A percentile compares a stretch with the other conserved stretches of the same genome.
These are phyloP conservation scores for Rhodophaea formosa DNA, from an alignment of 2,888 invertebrate genomes.

Conservation along the genomic window DNA sequence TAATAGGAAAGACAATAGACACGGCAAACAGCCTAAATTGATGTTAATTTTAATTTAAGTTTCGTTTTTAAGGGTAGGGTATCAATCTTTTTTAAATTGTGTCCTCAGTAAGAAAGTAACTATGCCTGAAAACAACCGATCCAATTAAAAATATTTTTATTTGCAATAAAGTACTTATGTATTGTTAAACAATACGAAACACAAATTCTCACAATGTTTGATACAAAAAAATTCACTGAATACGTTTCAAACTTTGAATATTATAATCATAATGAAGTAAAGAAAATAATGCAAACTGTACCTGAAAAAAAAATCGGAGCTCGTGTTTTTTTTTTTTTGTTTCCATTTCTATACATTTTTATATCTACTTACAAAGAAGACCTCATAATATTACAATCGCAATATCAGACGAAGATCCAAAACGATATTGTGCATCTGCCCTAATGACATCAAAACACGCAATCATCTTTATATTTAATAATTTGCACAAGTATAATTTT, in stretches of 20 bases:
- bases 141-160: too few relatives aligned
- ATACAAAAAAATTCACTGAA: too few relatives aligned
- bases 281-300: too few relatives aligned
- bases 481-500: background rate
- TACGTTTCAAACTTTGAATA: background rate
- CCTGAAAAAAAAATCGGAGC: too few relatives aligned
- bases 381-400: background rate
- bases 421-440: slow-evolving; percentile 10
- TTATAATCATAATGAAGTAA: background rate
- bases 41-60: slow-evolving; percentile 1
- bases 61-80: background rate
- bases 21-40: background rate
- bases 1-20: slow-evolving; percentile 20
- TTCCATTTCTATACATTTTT: background rate
- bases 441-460: slow-evolving; percentile 4
- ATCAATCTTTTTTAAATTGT: background rate
- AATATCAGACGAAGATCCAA: slow-evolving; percentile 4
- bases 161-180: too few relatives aligned
- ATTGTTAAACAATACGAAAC: too few relatives aligned
- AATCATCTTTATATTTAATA: slow-evolving; percentile 9
- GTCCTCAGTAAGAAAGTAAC: too few relatives aligned
- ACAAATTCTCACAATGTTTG: too few relatives aligned
- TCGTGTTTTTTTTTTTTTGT: background rate
- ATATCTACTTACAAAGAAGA: background rate
- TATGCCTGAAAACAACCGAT: too few relatives aligned